Evolutionary conservation across 2,113 vertebrate genomes (phyloP).

Genomic region (Halcyon senegalensis): DNA sequence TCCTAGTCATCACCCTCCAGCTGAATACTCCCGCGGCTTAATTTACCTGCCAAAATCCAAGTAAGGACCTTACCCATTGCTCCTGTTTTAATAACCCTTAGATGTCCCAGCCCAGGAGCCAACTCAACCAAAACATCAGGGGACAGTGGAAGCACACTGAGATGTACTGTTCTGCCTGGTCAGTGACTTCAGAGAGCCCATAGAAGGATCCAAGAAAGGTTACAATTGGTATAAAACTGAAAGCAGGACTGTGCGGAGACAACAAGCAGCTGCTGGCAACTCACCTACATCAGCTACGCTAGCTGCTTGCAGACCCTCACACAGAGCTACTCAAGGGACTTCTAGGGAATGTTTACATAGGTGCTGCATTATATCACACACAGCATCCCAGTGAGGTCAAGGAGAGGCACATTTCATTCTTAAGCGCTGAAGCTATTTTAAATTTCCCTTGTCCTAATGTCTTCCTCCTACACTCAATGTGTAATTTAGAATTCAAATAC

Average conservation of each 20-base stretch:
- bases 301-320: background rate
- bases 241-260: background rate
- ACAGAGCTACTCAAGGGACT: background rate
- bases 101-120: background rate
- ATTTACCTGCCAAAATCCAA: background rate
- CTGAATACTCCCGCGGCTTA: background rate
- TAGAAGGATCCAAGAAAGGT: accelerated
- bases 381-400: background rate
- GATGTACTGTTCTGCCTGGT: background rate
- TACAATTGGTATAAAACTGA: background rate
- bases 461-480: background rate
- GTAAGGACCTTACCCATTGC: background rate
- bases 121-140: background rate
- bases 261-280: background rate
- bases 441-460: background rate
- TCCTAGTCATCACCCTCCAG: background rate
- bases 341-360: background rate
- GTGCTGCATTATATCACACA: background rate
- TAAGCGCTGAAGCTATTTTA: background rate
- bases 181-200: background rate
- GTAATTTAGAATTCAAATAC: background rate
- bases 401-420: background rate
- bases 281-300: background rate
- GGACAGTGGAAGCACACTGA: background rate
- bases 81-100: background rate